Conservation (phyloP, 2,888 invertebrate genomes). For the Brachyopa scutellaris region DNA sequence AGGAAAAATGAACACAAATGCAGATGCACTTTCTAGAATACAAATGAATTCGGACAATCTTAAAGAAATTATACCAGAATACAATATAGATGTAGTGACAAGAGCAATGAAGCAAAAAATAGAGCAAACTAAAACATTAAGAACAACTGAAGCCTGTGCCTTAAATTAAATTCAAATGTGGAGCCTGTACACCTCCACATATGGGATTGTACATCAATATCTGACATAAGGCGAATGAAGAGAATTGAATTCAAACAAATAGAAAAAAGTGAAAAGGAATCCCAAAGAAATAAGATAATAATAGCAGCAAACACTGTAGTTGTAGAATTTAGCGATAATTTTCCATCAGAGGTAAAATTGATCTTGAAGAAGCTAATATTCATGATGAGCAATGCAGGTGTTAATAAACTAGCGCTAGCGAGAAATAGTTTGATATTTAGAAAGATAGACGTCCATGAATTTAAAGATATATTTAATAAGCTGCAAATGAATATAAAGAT, state of each 20-base stretch:
- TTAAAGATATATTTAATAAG: not conserved
- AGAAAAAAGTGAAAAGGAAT: not conserved
- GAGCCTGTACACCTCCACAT: conserved; percentile 7
- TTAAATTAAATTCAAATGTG: not conserved
- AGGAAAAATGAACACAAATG: conserved; percentile 51
- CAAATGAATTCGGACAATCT: not conserved
- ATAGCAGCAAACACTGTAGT: conserved; percentile 3
- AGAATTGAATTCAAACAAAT: not conserved
- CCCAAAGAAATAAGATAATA: not conserved
- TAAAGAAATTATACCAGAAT: conserved; percentile 25
- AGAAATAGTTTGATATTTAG: not conserved
- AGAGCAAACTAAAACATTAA: not conserved
- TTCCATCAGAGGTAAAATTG: no score
- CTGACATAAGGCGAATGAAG: conserved; percentile 17
- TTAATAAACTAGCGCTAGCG: no score
- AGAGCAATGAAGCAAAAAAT: not conserved
- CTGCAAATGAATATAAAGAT: not conserved
- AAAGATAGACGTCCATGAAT: not conserved
- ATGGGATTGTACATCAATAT: conserved; percentile 8
- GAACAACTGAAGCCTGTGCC: not conserved
- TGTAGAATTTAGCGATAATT: not conserved
- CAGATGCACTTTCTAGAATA: conserved; percentile 59
- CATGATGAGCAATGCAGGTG: not conserved
- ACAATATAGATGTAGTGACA: conserved; percentile 9
- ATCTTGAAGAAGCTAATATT: conserved; percentile 2